Conservation (phyloP, 53 echinoderm and acorn worm genomes). For the Holothuria scabra region DNA sequence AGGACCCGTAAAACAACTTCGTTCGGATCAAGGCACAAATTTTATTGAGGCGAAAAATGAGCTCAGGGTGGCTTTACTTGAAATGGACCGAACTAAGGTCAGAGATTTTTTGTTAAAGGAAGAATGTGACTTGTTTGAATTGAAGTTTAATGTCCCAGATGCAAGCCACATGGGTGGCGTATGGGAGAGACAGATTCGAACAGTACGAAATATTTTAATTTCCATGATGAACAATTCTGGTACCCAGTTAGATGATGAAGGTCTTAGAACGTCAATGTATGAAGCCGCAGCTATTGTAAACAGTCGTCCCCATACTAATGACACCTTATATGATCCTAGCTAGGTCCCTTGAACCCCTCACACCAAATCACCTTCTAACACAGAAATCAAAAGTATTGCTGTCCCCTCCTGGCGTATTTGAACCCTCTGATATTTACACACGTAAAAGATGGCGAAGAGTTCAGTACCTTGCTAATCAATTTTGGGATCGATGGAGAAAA, state of each 20-base stretch:
- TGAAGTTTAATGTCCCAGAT: conserved; percentile 44
- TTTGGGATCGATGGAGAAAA: conserved; percentile 73
- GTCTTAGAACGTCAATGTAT: conserved; percentile 26
- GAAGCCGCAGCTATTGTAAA: conserved; percentile 43
- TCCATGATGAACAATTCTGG: conserved; percentile 32
- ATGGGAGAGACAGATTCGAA: conserved; percentile 55
- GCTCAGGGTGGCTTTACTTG: conserved; percentile 32
- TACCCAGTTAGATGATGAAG: conserved; percentile 57
- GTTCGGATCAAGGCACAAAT: conserved; percentile 72
- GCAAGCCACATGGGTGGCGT: conserved; percentile 70
- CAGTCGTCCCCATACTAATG: conserved; percentile 42
- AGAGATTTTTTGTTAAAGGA: conserved; percentile 42
- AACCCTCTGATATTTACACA: conserved; percentile 49
- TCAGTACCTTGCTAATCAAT: conserved; percentile 58
- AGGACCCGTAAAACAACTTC: conserved; percentile 64
- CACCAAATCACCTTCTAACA: conserved; percentile 59
- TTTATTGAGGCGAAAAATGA: conserved; percentile 65
- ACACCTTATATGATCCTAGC: conserved; percentile 37
- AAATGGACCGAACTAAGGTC: conserved; percentile 51
- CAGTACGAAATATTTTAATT: conserved; percentile 43
- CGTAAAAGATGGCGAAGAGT: too few species aligned
- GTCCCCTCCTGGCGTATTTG: conserved; percentile 58
- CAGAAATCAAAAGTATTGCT: conserved; percentile 51
- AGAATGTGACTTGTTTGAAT: conserved; percentile 54
- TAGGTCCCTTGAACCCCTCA: conserved; percentile 48